Conservation (phyloP, 2,113 vertebrate genomes). For the Mesocricetus auratus region DNA sequence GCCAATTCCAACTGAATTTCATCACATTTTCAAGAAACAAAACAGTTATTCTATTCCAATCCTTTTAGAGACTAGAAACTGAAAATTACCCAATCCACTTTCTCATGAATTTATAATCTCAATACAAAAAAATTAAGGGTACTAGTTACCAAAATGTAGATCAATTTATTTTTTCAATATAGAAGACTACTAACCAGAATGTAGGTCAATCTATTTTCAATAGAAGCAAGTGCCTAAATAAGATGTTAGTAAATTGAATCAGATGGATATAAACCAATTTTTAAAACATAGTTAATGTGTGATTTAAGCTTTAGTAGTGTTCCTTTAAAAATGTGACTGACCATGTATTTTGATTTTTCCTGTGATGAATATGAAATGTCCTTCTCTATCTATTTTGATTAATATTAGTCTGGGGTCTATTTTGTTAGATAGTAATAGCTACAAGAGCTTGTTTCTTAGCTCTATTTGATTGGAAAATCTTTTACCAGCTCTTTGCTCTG, state of each 20-base stretch:
- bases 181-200: not conserved
- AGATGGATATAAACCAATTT: not conserved
- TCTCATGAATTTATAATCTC: not conserved
- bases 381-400: no score
- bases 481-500: no score
- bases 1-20: not conserved
- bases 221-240: not conserved
- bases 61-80: not conserved
- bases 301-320: no score
- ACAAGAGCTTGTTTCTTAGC: no score
- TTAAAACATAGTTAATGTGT: not conserved
- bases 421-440: no score
- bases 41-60: not conserved
- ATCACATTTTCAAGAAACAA: not conserved
- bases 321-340: no score
- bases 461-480: no score
- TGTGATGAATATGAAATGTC: no score
- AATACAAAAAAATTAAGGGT: not conserved
- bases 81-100: not conserved
- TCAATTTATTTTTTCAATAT: not conserved
- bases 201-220: not conserved
- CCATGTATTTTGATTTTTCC: no score
- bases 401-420: no score
- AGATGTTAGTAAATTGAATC: not conserved
- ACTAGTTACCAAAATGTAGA: not conserved